Evolutionary conservation across 1,140 invertebrate genomes (phyloP).

Genomic region (Nebria ingens): DNA sequence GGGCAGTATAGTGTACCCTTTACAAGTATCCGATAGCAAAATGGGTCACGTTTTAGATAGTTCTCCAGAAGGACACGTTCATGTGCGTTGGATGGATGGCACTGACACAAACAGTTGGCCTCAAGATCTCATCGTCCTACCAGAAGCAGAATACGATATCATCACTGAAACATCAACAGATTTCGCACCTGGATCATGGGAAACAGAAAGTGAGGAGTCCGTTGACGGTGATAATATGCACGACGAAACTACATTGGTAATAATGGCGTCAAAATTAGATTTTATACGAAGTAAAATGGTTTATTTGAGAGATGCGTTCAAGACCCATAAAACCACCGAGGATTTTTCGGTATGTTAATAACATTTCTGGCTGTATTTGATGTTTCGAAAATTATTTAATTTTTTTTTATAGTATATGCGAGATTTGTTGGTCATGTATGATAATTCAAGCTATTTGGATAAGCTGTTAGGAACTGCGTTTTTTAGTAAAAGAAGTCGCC

Average conservation of each 20-base stretch:
- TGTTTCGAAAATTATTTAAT: not conserved
- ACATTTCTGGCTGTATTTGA: not conserved
- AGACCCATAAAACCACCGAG: constrained; percentile 20
- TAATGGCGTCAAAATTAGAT: constrained; percentile 29
- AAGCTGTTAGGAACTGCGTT: constrained; percentile 73
- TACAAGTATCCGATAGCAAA: constrained; percentile 64
- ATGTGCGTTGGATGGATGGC: constrained; percentile 83
- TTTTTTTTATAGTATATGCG: constrained; percentile 49
- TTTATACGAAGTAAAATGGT: constrained; percentile 29
- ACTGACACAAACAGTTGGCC: constrained; percentile 82
- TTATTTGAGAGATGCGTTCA: constrained; percentile 28
- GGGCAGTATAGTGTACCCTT: constrained; percentile 66
- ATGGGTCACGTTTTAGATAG: constrained; percentile 82
- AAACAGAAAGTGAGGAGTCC: constrained; percentile 62
- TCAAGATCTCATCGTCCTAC: constrained; percentile 41
- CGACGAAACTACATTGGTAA: constrained; percentile 28
- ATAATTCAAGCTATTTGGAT: constrained; percentile 77
- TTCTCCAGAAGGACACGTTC: constrained; percentile 58
- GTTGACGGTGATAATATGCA: constrained; percentile 28
- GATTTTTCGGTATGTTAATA: constrained; percentile 25
- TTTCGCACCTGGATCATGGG: constrained; percentile 49
- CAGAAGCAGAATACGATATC: constrained; percentile 18
- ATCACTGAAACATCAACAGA: not conserved
- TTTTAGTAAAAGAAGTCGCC: constrained; percentile 42
- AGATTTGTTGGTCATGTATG: constrained; percentile 70